Evolutionary conservation across 2,113 vertebrate species (phyloP), one percentile per base, ranked within the genome.

Genomic region (Isichthys henryi): DNA sequence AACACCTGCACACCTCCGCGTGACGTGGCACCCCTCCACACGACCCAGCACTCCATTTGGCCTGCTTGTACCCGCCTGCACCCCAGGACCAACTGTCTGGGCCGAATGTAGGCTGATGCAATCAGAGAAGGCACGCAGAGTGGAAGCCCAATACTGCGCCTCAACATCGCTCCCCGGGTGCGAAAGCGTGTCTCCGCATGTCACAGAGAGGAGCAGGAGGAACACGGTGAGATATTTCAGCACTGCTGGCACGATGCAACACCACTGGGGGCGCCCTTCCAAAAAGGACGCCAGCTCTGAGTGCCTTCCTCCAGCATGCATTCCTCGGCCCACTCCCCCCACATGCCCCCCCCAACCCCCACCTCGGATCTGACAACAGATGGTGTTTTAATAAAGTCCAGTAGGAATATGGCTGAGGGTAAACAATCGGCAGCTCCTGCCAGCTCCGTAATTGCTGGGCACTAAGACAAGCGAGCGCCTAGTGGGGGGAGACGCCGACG

Each of bases 361-460:
- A 94, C 94, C 98, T 97, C 96, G 97, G 96, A 94, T 93, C 97
- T 95, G 96, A 98, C 96, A 97, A 97, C 98, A 99, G 98, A 99
- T 99, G 98, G 98, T 99, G 97, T 99, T 99, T 99, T 99, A 99
- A 99, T 99, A 99, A 99, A 98, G 98, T 99, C 98, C 98, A 97
- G 98, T 98, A 99, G 98, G 98, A 99, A 99, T 99, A 99, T 97
- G 96, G 96, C 97, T 98, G 98, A 98, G 98, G 98, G 96, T 98
- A 98, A 99, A 99, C 97, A 99, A 96, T 96, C 96, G 95, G 31
- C 74, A 93, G 94, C 50, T 93, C 96, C 97, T 99, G 98, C 98
- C 98, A 99, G 97, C 96, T 98, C 97, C 96, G 96, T 99, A 99
- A 99, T 99, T 99, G 98, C 98, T 96, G 97, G 97, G 97, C 97